phyloP scores from a whole-genome alignment of 2,113 vertebrate species.

The Balaenoptera acutorostrata region DNA sequence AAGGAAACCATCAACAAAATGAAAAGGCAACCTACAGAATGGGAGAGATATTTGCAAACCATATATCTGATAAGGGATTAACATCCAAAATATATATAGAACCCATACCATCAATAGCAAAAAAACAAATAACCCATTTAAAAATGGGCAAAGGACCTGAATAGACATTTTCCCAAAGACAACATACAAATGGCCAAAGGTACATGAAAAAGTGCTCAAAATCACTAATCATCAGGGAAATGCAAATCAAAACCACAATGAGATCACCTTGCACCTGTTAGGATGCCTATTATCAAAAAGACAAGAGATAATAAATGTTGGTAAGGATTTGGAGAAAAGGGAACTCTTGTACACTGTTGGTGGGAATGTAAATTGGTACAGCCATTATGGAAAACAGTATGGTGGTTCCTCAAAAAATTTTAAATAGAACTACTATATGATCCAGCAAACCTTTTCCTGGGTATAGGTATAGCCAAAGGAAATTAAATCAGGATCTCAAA shows the following conservation, averaged over 20 bases:
- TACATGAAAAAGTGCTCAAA: neutral
- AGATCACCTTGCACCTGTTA: neutral
- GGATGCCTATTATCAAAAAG: neutral
- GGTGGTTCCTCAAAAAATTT: neutral
- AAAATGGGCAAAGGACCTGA: neutral
- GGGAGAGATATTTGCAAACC: neutral
- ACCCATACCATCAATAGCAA: neutral
- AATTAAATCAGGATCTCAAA: neutral
- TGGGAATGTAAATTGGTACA: neutral
- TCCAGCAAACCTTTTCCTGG: neutral
- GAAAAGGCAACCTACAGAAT: neutral
- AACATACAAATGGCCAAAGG: neutral
- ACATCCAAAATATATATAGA: neutral
- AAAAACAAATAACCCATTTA: neutral
- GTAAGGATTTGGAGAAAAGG: neutral
- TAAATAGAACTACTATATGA: neutral
- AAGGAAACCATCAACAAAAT: neutral
- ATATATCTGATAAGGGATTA: neutral
- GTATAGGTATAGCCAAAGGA: neutral
- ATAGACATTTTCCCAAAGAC: neutral
- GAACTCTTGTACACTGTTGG: neutral
- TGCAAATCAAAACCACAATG: neutral
- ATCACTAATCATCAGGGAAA: neutral
- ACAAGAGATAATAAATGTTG: neutral
- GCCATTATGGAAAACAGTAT: neutral